Evolutionary conservation across 2,888 invertebrate species (phyloP), one percentile per base, ranked within the genome.

Genomic region (Corbicula japonica): DNA sequence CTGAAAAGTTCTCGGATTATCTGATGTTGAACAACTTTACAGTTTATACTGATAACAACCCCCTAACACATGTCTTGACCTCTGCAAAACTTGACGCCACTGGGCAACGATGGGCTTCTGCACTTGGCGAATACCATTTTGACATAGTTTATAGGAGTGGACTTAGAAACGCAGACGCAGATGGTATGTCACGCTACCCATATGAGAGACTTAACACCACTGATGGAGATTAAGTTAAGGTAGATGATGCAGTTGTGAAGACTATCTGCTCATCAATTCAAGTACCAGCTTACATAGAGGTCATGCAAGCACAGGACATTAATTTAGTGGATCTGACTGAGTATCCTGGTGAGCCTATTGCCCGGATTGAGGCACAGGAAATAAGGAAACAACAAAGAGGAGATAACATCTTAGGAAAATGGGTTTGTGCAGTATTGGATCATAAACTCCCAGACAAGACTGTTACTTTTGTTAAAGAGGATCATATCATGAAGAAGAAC

Each of bases 21-120:
- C 21, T 66, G n/a, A 18, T 8, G 23, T 12, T 28, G n/a, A 54
- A 52, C 21, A 23, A 44, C 10, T 62, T 62, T 30, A 46, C 30
- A n/a, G 62, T 46, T 6, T 46, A 15, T 3, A 61, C 61, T 26
- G 44, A 61, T 21, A 61, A 61, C 15, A 61, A 61, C 21, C 65
- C 50, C 6, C 15, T 65, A 6, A 65, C 48, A 4, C 10, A 65
- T 34, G 52, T 65, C 3, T 18, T 46, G 10, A 66, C 66, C 4
- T 21, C 28, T 4, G 38, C 66, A 23, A 52, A 52, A 41, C 28
- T 66, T 28, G 66, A 66, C 23, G 41, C 66, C 1, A 66, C 66
- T 5, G 41, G 66, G 1, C 66, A 66, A 32, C 30, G 66, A 2
- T 66, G 38, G 66, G 66, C 54, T 54, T 35, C 54, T 21, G 66